Evolutionary conservation across 2,888 invertebrate genomes (phyloP), one percentile per base, ranked within the genome.

Genomic region (Acrobasis suavella): DNA sequence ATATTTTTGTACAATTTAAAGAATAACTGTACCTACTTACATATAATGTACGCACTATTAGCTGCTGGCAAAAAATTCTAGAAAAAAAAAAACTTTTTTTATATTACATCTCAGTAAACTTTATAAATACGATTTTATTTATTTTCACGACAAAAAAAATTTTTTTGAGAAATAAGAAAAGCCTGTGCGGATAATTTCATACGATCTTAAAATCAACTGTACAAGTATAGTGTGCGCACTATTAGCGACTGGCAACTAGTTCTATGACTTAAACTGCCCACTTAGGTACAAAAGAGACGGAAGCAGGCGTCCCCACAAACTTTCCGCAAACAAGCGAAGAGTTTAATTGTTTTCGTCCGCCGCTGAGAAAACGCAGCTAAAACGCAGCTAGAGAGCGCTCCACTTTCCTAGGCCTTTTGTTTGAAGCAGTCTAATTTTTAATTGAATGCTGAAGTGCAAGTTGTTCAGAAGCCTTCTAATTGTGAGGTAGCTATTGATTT

Each of bases 311-410:
- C 79, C 22, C 78, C 78, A 71, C 83, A 85, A 89, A 89, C 84
- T 89, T 85, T 79, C 75, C 77, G 77, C 73, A 78, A 82, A 81
- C 85, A 80, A 86, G 84, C 83, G 81, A 84, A 90, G 85, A 83
- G 85, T 83, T 87, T 91, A 92, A 92, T 92, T 91, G 91, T 92
- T 88, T 85, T 84, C 32, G 32, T 32, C 83, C 86, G 86, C 81
- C 77, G 82, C 78, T 81, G 82, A 78, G 82, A 85, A 87, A 87
- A 83, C 84, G 84, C 74, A 78, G 74, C 78, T 81, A 49, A 61
- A 61, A 61, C 72, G 74, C 39, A 16, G 66, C 62, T 67, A 78
- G 76, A 72, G 73, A 72, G 72, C 71, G 82, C 74, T 77, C 83
- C 76, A 81, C 79, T 84, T 83, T 70, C 68, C 68, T 72, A 67